Evolutionary conservation across 2,888 invertebrate genomes (phyloP).

Genomic region (Hirtodrosophila duncani): DNA sequence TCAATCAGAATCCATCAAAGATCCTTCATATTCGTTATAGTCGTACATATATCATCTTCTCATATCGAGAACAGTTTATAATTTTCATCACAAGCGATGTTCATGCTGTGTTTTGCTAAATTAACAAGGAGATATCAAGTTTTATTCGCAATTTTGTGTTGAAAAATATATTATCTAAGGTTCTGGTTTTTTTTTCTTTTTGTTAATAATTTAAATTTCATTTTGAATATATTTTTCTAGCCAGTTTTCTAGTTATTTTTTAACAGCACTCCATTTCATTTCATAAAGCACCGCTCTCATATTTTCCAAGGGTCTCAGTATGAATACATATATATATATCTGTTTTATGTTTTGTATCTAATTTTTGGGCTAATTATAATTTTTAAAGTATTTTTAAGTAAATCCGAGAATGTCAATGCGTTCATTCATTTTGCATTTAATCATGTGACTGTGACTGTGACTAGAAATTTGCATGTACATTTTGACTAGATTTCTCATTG

Average conservation of each 20-base stretch:
- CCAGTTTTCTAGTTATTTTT: constrained; percentile 5
- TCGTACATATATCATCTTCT: constrained; percentile 3
- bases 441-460: no score
- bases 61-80: constrained; percentile 11
- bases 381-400: constrained; percentile 10
- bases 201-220: constrained; percentile 28
- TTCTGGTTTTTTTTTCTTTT: constrained; percentile 20
- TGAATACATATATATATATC: constrained; percentile 28
- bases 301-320: constrained; percentile 4
- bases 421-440: no score
- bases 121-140: constrained; percentile 16
- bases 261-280: constrained; percentile 37
- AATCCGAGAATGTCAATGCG: no score
- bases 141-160: constrained; percentile 1
- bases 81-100: constrained; percentile 23
- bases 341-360: constrained; percentile 54
- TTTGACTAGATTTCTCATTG: constrained; percentile 30
- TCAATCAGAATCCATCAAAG: constrained; percentile 8
- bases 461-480: constrained; percentile 49
- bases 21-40: constrained; percentile 7
- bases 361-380: constrained; percentile 21
- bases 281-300: constrained; percentile 38
- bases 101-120: constrained; percentile 74
- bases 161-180: constrained; percentile 6
- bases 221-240: constrained; percentile 21